Base-by-base conservation (phyloP, 2,797 vertebrate species). In the Corythornis leucogaster region DNA sequence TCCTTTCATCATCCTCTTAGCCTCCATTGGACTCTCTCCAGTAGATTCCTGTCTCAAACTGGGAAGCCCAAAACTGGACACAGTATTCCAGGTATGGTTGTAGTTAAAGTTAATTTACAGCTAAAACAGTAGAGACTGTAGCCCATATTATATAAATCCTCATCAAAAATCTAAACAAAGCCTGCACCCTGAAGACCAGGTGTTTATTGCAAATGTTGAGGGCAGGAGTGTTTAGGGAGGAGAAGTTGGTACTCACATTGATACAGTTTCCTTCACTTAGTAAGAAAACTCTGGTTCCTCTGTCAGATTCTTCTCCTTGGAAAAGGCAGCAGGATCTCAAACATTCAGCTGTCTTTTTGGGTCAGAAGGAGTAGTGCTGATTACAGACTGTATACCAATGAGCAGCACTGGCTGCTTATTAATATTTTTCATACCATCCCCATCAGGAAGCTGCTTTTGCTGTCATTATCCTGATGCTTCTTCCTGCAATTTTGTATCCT, bases 381-480 rank as follows among this genome's bases (percentile, higher is more conserved):
- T 74, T 71, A 81, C 67, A 53, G 62, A 58, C 71, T 79, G 21
- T 31, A 20, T 70, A 77, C n/a, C 15, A 31, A 11, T n/a, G 31
- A 86, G 68, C 28, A 80, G 40, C 35, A 33, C 8, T 67, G 64
- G 25, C 42, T 88, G 21, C 79, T 64, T 68, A 42, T 55, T 80
- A 79, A 22, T 88, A 64, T 77, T 86, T 89, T 76, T 83, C 82
- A 73, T 87, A 35, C 73, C 73, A 62, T 69, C 80, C 79, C 53
- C 35, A 55, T 33, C 61, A 87, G 42, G 88, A 92, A 87, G 63
- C 68, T 73, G 48, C 55, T 95, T 79, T 74, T 5, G 1, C 85
- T 94, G 80, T 70, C 58, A 92, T 85, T 92, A 95, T 70, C 38
- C 35, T 90, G 71, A 90, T 85, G 69, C 62, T 75, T 89, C 80